These are phyloP conservation scores for Microcebus jonahi DNA, from an alignment of 2,113 vertebrate species.

Conservation along the genomic window DNA sequence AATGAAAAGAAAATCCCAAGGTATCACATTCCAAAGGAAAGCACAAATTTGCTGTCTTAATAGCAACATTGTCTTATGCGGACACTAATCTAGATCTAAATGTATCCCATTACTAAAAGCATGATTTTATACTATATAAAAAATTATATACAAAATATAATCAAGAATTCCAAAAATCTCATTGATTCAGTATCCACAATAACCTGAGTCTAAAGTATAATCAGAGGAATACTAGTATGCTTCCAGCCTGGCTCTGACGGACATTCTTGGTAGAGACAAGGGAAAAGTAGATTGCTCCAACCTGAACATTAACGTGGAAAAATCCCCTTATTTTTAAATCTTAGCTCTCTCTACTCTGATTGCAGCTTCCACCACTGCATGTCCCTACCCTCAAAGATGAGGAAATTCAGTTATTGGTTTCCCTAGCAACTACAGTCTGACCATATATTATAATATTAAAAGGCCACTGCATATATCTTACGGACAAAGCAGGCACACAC, in stretches of 20 bases:
- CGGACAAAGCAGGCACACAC: not conserved
- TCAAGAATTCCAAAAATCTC: not conserved
- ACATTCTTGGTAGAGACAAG: not conserved
- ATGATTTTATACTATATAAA: not conserved
- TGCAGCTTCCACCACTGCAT: not conserved
- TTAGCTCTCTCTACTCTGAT: not conserved
- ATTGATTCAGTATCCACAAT: not conserved
- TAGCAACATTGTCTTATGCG: not conserved
- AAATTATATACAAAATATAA: not conserved
- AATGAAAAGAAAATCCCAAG: not conserved
- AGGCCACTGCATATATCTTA: conserved; percentile 6
- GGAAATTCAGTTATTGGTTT: conserved; percentile 22
- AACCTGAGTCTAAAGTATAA: conserved; percentile 23
- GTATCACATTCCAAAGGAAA: conserved; percentile 17
- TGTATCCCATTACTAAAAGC: not conserved
- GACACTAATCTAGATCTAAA: not conserved
- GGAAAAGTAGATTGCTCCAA: not conserved
- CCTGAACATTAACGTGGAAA: conserved; percentile 10
- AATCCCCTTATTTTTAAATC: not conserved
- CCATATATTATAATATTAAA: conserved; percentile 32
- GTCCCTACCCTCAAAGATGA: not conserved
- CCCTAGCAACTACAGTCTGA: conserved; percentile 51
- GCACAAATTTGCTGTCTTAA: not conserved
- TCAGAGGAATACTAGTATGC: not conserved
- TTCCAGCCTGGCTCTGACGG: not conserved